Conservation (phyloP, 2,797 vertebrate genomes). For the Bovichtus variegatus region DNA sequence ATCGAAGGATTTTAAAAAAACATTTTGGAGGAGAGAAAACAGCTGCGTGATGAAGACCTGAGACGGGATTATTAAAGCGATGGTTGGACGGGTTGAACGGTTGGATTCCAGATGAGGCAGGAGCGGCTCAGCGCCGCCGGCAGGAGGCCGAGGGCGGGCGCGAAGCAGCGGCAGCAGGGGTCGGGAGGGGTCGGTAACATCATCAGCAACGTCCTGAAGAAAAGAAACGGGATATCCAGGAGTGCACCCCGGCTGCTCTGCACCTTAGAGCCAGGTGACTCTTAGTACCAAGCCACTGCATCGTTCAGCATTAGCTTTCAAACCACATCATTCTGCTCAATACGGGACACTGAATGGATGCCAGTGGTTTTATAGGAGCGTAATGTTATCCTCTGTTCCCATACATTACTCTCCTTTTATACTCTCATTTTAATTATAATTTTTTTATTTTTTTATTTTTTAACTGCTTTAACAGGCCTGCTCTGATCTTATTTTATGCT, state of each 20-base stretch:
- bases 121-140: conserved; percentile 86
- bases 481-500: not conserved
- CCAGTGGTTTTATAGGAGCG: not conserved
- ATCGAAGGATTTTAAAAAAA: conserved; percentile 47
- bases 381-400: too few species aligned
- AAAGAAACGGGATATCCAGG: conserved; percentile 94
- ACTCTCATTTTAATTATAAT: too few species aligned
- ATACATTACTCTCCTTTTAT: too few species aligned
- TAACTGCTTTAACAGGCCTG: not conserved
- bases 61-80: conserved; percentile 13
- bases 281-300: too few species aligned
- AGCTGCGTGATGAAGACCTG: not conserved
- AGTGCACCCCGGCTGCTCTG: conserved; percentile 96
- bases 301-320: too few species aligned
- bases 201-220: conserved; percentile 96
- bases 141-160: conserved; percentile 88
- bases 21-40: not conserved
- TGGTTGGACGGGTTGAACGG: conserved; percentile 29
- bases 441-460: not conserved
- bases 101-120: conserved; percentile 79
- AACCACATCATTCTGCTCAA: not conserved
- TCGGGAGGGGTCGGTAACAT: conserved; percentile 92
- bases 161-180: conserved; percentile 79
- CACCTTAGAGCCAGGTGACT: conserved; percentile 96
- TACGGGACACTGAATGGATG: too few species aligned